A percentile compares a stretch with the other conserved stretches of the same genome.
phyloP scores from a whole-genome alignment of 1,140 invertebrate species.

The Trigoniulus corallinus region DNA sequence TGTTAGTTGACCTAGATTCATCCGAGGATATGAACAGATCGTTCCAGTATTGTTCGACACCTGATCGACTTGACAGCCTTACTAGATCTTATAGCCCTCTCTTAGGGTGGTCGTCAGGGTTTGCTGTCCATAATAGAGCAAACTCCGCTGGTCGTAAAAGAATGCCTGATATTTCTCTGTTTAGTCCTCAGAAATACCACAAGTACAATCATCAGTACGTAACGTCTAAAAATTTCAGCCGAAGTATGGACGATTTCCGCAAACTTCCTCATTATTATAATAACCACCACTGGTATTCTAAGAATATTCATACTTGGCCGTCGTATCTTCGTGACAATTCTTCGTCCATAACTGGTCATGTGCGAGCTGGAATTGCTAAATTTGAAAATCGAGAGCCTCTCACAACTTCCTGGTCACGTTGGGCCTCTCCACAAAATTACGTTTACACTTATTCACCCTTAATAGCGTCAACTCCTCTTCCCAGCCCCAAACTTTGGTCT shows the following conservation, averaged over 20 bases:
- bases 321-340: not conserved
- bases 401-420: too few species aligned
- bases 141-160: not conserved
- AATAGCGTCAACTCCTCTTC: conserved; percentile 4
- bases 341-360: not conserved
- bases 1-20: not conserved
- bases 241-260: too few species aligned
- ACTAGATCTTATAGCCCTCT: not conserved
- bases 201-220: too few species aligned
- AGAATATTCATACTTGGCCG: not conserved
- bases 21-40: not conserved
- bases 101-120: not conserved
- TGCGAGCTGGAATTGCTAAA: not conserved
- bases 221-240: not conserved
- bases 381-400: not conserved
- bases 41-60: not conserved
- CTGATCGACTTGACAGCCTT: not conserved
- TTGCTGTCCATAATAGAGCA: not conserved
- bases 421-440: too few species aligned
- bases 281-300: not conserved
- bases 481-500: not conserved
- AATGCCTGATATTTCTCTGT: not conserved
- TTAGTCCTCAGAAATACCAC: not conserved
- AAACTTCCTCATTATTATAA: too few species aligned
- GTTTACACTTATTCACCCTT: conserved; percentile 6